These are phyloP conservation scores for Pterostichus niger DNA, from an alignment of 2,888 invertebrate genomes.

Conservation along the genomic window DNA sequence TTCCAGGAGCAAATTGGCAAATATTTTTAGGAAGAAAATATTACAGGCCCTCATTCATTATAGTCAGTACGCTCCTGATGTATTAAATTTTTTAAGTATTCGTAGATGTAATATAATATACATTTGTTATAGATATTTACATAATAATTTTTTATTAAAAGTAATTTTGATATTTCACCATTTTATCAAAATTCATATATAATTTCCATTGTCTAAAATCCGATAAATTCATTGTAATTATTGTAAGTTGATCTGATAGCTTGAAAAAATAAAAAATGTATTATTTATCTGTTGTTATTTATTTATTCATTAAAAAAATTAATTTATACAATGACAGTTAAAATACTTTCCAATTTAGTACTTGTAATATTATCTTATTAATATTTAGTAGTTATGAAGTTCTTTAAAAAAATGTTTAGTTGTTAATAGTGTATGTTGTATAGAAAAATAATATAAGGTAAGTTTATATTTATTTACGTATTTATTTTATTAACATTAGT, in stretches of 20 bases:
- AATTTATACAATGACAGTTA: background rate
- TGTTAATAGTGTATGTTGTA: too few relatives aligned
- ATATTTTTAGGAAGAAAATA: constrained; percentile 51
- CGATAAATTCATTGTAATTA: constrained; percentile 62
- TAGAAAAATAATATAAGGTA: too few relatives aligned
- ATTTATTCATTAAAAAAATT: background rate
- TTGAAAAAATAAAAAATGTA: constrained; percentile 63
- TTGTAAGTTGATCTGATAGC: constrained; percentile 66
- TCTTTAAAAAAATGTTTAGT: too few relatives aligned
- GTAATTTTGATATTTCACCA: constrained; percentile 44
- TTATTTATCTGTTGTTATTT: constrained; percentile 37
- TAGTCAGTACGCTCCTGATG: constrained; percentile 32
- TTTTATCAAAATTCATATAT: constrained; percentile 47
- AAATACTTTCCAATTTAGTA: too few relatives aligned
- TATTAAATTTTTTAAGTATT: constrained; percentile 25
- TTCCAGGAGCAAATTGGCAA: constrained; percentile 14
- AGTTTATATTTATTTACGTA: too few relatives aligned
- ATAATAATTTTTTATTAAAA: constrained; percentile 20
- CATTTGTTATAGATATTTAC: constrained; percentile 33
- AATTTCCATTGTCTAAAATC: constrained; percentile 56
- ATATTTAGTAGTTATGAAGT: too few relatives aligned
- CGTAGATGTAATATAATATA: constrained; percentile 27
- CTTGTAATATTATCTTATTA: too few relatives aligned
- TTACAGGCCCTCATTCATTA: background rate
- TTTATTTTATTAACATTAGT: too few relatives aligned